Base-by-base conservation (phyloP, 2,888 invertebrate species). In the Pogonocherus hispidulus region DNA sequence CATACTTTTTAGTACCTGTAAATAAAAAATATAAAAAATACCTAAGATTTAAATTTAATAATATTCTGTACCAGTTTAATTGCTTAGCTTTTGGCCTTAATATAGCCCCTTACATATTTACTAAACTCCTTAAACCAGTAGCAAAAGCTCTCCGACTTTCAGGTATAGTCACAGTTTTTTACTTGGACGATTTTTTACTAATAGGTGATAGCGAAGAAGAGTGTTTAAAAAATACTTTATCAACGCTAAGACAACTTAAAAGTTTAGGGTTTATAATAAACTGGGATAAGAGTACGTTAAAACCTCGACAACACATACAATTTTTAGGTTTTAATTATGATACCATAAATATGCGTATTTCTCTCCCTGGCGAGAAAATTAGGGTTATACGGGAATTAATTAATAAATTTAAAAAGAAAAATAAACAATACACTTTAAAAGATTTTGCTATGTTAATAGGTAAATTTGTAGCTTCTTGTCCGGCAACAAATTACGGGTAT, bases 41-140 rank as follows among this genome's bases (percentile, higher is more conserved):
- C 44, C 14, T 14, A 3, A 8, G 44, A 14, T 44, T 44, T 44
- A 6, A n/a, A 4, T 44, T 44, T 44, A 44, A 9, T 6, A 4
- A 14, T 4, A 44, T 9, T 4, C 14, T 44, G 44, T 44, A 44
- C 44, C 9, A 44, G n/a, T 44, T 44, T n/a, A 44, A 44, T 44
- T 44, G 9, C n/a, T n/a, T 44, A 44, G 9, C 44, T 44, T n/a
- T 44, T 8, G 44, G 6, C 8, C 19, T 47, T 14, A 18, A 16
- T 16, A 47, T 19, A 47, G 47, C 47, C 3, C 47, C 47, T 14
- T 47, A 18, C 16, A 47, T 47, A 3, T 47, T 47, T 47, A 47
- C 47, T 3, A 47, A 47, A 19, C 16, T 47, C 2, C 47, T 47
- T 4, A 14, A 19, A 9, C 47, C 16, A 41, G 41, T 41, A 3